A percentile compares a stretch with the other conserved stretches of the same genome.
Evolutionary conservation across 2,888 invertebrate species (phyloP).

Genomic region (Hyles lineata): DNA sequence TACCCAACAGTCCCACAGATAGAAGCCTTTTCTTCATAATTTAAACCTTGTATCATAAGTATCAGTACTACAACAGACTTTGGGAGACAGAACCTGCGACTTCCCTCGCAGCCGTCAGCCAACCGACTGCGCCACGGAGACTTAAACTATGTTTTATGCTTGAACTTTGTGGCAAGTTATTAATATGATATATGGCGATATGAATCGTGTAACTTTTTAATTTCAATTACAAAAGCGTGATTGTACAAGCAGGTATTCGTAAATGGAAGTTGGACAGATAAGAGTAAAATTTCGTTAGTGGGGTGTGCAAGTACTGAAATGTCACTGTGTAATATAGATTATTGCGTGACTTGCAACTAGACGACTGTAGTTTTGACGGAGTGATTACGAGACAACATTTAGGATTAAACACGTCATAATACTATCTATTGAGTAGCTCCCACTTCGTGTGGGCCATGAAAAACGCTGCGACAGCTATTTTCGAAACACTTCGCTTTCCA

Average conservation of each 20-base stretch:
- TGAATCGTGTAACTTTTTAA: background rate
- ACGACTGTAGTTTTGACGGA: constrained; percentile 48
- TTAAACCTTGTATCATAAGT: too few species aligned
- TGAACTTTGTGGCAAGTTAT: too few species aligned
- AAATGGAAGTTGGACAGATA: constrained; percentile 11
- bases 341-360: constrained; percentile 35
- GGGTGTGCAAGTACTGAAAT: constrained; percentile 31
- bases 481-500: background rate
- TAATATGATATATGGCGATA: background rate
- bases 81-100: too few species aligned
- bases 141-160: too few species aligned
- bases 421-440: constrained; percentile 32
- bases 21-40: too few species aligned
- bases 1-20: too few species aligned
- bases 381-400: constrained; percentile 48
- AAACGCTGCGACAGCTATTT: constrained; percentile 17
- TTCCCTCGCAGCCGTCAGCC: too few species aligned
- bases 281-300: constrained; percentile 17
- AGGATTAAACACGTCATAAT: constrained; percentile 46
- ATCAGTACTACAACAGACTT: too few species aligned
- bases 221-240: background rate
- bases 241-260: constrained; percentile 1
- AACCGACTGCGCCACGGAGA: too few species aligned
- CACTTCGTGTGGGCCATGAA: constrained; percentile 36
- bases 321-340: constrained; percentile 33